Conservation (phyloP, 2,888 invertebrate genomes). For the Cabera pusaria region DNA sequence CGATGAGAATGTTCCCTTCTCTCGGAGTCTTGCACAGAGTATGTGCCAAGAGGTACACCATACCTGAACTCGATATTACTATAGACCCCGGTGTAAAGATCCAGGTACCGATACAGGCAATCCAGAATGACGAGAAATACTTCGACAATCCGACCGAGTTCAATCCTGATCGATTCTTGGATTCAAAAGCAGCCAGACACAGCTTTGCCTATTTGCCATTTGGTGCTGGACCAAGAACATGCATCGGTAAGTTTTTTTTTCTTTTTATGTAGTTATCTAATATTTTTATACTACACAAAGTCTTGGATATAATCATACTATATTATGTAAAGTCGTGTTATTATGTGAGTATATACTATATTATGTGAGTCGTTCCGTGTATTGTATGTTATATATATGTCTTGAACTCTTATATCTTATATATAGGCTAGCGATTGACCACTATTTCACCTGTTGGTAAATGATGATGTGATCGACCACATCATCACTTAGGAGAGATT, state of each 20-base stretch:
- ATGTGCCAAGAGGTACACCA: constrained; percentile 45
- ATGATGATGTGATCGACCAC: no score
- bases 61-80: constrained; percentile 46
- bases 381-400: no score
- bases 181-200: constrained; percentile 29
- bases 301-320: no score
- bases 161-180: constrained; percentile 49
- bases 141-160: constrained; percentile 53
- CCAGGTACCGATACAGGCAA: constrained; percentile 53
- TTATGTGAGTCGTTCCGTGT: no score
- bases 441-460: no score
- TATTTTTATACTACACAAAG: no score
- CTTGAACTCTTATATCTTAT: no score
- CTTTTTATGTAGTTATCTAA: constrained; percentile 8
- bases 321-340: no score
- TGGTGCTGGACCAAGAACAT: constrained; percentile 58
- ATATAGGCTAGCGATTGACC: no score
- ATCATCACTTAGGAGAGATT: no score
- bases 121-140: constrained; percentile 59
- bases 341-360: no score
- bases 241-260: constrained; percentile 53
- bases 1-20: constrained; percentile 55
- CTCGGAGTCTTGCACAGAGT: constrained; percentile 49
- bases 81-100: constrained; percentile 59
- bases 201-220: constrained; percentile 56